Evolutionary conservation across 2,797 vertebrate genomes (phyloP).

Genomic region (Gobio occitaniae): DNA sequence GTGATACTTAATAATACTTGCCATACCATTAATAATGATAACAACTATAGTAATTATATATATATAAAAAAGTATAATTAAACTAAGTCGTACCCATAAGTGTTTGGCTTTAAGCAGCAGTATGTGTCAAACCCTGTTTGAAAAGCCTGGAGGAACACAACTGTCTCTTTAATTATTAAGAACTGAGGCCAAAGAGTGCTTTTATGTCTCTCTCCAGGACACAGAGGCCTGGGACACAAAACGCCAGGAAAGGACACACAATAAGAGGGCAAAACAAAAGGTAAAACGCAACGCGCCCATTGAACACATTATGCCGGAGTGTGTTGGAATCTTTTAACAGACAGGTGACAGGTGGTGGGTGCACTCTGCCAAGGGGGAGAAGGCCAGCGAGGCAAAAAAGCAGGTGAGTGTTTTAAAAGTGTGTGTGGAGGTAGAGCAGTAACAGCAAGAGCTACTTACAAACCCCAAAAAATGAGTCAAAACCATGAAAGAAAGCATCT

Average conservation of each 20-base stretch:
- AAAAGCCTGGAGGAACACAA: conserved; percentile 50
- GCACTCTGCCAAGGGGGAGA: conserved; percentile 29
- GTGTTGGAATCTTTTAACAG: conserved; percentile 28
- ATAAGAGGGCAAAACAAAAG: conserved; percentile 49
- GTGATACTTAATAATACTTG: neutral
- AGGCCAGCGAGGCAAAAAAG: conserved; percentile 33
- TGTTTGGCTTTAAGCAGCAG: neutral
- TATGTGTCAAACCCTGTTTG: neutral
- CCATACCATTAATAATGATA: neutral
- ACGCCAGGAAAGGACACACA: conserved; percentile 42
- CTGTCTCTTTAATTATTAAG: conserved; percentile 55
- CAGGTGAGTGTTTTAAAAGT: conserved; percentile 23
- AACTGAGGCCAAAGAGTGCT: conserved; percentile 44
- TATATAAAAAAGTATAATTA: neutral
- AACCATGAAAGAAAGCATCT: conserved; percentile 92
- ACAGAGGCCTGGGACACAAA: conserved; percentile 47
- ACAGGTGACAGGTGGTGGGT: conserved; percentile 52
- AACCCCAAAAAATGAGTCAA: conserved; percentile 97
- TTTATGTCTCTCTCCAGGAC: conserved; percentile 43
- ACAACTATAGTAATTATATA: neutral
- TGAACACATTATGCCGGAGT: conserved; percentile 42
- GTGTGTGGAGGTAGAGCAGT: conserved; percentile 17
- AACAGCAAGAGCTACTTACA: conserved; percentile 87
- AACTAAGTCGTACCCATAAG: neutral
- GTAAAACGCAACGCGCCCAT: conserved; percentile 17